Conservation (phyloP, 2,888 invertebrate species). For the Cataglyphis albicans region DNA sequence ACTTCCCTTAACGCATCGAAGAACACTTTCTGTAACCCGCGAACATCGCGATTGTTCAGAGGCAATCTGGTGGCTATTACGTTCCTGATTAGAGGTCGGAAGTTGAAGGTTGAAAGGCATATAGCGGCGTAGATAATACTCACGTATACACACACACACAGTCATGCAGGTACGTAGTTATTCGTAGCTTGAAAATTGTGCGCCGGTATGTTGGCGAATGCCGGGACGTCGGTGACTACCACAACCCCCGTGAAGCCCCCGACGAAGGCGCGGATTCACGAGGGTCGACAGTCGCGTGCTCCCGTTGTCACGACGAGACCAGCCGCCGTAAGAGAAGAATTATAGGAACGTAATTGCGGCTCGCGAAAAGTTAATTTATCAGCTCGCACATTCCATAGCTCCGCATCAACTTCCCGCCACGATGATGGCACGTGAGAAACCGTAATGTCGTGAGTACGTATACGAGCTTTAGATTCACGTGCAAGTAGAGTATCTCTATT, state of each 20-base stretch:
- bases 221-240: slow-evolving; percentile 73
- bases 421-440: slow-evolving; percentile 36
- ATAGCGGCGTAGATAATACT: slow-evolving; percentile 60
- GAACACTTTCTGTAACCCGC: slow-evolving; percentile 1
- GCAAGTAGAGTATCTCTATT: slow-evolving; percentile 7
- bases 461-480: neutral
- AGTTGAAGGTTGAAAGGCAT: slow-evolving; percentile 65
- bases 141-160: slow-evolving; percentile 21
- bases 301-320: slow-evolving; percentile 74
- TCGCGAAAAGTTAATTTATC: slow-evolving; percentile 59
- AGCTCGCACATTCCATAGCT: neutral
- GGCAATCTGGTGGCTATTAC: slow-evolving; percentile 16
- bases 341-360: slow-evolving; percentile 74
- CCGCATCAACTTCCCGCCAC: slow-evolving; percentile 13
- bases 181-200: slow-evolving; percentile 66
- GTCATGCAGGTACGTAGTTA: slow-evolving; percentile 11
- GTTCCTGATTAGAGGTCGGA: slow-evolving; percentile 51
- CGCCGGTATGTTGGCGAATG: slow-evolving; percentile 67
- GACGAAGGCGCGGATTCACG: slow-evolving; percentile 66
- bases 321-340: slow-evolving; percentile 59
- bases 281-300: slow-evolving; percentile 81
- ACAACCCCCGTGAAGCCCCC: slow-evolving; percentile 61
- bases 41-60: slow-evolving; percentile 15
- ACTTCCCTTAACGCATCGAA: neutral
- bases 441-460: slow-evolving; percentile 23